Base-by-base conservation (phyloP, 2,113 vertebrate genomes). In the Phrynosoma platyrhinos region DNA sequence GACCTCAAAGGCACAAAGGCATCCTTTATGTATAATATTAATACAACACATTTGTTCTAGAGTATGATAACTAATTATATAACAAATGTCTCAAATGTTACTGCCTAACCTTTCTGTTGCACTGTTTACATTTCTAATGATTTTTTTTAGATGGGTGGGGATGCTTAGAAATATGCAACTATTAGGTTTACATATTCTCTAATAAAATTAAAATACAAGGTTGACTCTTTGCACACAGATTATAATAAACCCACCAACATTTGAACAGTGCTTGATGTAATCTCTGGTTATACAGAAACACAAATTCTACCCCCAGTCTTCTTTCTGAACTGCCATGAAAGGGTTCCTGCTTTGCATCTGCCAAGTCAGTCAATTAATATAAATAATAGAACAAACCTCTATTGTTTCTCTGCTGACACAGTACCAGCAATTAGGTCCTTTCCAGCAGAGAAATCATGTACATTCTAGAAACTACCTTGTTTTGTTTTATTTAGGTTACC, bases 371-470 rank as follows among this genome's bases (percentile, higher is more conserved):
- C 93, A 94, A 90, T 93, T 94, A 92, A 88, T 91, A 93, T 92
- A 95, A 96, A 95, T 95, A 96, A 95, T 68, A 93, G 91, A 96
- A 95, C 89, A 96, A 94, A 88, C 74, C 88, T 88, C 85, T 42
- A 92, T 91, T 94, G 93, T 92, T 64, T 93, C 79, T 94, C 68
- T 55, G 25, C 85, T 92, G 94, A 58, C 79, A 93, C 82, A 88
- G 13, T 82, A 88, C 90, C 95, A 96, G 88, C 21, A 88, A n/a
- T 66, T 76, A 16, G 23, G 75, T 80, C 53, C 93, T 95, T 95
- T 90, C 81, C 75, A 96, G 90, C 30, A 72, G 10, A 86, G 74
- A 88, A 94, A 87, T 89, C 82, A 68, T 89, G 90, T 47, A 74
- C 30, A 47, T 53, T 90, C 93, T 94, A 25, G 9, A 75, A 21